Conservation (phyloP, 2,888 invertebrate genomes). For the Lordiphosa fenestrarum region DNA sequence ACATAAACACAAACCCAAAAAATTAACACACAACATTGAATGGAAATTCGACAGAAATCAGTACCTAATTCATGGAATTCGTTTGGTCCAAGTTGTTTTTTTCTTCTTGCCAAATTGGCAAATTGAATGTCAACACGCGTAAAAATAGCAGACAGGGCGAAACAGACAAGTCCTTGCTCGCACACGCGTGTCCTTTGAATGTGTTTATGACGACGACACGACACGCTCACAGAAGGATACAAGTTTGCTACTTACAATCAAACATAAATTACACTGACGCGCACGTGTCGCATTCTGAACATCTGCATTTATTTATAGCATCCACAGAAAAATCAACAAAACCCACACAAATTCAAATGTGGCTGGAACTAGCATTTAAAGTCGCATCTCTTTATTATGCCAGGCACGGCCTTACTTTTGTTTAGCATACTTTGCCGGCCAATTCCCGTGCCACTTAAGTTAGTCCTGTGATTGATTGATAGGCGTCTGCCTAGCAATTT, state of each 20-base stretch:
- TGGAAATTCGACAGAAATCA: constrained; percentile 56
- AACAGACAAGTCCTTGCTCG: constrained; percentile 15
- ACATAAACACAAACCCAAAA: constrained; percentile 31
- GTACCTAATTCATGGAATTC: constrained; percentile 64
- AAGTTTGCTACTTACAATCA: constrained; percentile 48
- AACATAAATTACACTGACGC: constrained; percentile 66
- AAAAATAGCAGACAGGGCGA: constrained; percentile 54
- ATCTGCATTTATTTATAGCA: constrained; percentile 10
- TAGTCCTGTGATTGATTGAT: constrained; percentile 55
- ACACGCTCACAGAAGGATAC: constrained; percentile 36
- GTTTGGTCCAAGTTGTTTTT: constrained; percentile 33
- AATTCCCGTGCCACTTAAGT: constrained; percentile 18
- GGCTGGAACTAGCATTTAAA: constrained; percentile 36
- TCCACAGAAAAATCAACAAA: not conserved
- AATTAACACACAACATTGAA: constrained; percentile 69
- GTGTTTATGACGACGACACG: constrained; percentile 65
- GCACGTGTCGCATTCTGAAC: constrained; percentile 49
- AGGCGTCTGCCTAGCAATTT: constrained; percentile 13
- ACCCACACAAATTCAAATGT: constrained; percentile 8
- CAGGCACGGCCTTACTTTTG: constrained; percentile 33
- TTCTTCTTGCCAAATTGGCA: constrained; percentile 61
- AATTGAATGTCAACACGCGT: constrained; percentile 76
- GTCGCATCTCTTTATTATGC: constrained; percentile 43
- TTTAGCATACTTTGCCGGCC: constrained; percentile 36
- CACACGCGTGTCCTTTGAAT: constrained; percentile 60